Conservation (phyloP, 2,888 invertebrate species). For the Lamellibrachia satsuma region DNA sequence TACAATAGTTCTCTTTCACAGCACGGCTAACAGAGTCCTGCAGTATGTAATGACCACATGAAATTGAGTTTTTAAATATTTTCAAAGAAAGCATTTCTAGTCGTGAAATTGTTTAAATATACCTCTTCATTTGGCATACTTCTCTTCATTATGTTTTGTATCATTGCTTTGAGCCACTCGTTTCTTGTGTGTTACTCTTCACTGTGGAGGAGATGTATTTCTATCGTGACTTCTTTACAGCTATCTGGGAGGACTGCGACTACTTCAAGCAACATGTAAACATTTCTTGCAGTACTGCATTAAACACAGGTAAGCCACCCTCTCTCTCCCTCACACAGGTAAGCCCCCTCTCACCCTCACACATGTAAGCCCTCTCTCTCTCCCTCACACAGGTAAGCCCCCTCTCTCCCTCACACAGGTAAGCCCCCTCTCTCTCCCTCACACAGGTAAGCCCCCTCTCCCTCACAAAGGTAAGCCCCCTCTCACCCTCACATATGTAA, state of each 20-base stretch:
- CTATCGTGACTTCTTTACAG: constrained; percentile 30
- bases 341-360: not conserved
- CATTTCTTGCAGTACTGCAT: constrained; percentile 41
- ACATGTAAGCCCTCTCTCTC: not conserved
- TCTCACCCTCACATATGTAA: no score
- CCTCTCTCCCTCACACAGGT: not conserved
- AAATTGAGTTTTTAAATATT: not conserved
- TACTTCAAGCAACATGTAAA: constrained; percentile 43
- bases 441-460: no score
- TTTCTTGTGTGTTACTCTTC: not conserved
- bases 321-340: not conserved
- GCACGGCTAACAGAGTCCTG: not conserved
- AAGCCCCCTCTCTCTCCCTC: not conserved
- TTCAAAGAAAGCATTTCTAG: not conserved
- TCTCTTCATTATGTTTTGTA: not conserved
- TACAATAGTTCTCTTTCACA: no score
- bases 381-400: not conserved
- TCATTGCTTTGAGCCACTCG: not conserved
- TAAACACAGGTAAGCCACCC: constrained; percentile 33
- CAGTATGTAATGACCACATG: not conserved
- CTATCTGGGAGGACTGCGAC: constrained; percentile 41
- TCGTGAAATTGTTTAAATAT: not conserved
- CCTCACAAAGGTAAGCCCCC: no score
- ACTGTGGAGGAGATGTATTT: not conserved
- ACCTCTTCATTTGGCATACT: not conserved